Evolutionary conservation across 2,888 invertebrate species (phyloP).

Genomic region (Agrochola litura): DNA sequence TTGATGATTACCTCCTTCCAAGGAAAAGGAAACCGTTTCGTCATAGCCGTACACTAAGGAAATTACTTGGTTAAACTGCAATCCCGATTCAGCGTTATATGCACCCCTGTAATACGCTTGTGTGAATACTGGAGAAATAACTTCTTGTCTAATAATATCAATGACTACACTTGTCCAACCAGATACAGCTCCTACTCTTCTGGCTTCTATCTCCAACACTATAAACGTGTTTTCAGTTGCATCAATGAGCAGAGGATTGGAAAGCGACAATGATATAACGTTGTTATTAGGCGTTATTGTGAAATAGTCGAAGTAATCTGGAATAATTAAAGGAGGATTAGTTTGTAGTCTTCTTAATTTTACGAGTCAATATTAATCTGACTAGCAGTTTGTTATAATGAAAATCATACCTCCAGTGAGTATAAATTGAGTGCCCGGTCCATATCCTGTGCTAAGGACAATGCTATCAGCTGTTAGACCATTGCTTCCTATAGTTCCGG

Average conservation of each 20-base stretch:
- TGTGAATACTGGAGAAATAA: slow-evolving; percentile 70
- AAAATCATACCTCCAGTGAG: too few species aligned
- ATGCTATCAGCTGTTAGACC: too few species aligned
- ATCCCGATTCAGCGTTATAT: slow-evolving; percentile 67
- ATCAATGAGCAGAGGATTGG: slow-evolving; percentile 66
- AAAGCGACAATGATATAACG: slow-evolving; percentile 65
- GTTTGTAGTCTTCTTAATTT: background rate
- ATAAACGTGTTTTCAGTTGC: slow-evolving; percentile 71
- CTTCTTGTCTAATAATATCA: slow-evolving; percentile 68
- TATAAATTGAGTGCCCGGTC: too few species aligned
- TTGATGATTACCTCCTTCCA: slow-evolving; percentile 33
- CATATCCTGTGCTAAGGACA: too few species aligned
- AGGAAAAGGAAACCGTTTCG: slow-evolving; percentile 14
- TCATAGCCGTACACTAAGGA: slow-evolving; percentile 68
- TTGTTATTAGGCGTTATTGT: slow-evolving; percentile 63
- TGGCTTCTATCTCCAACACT: slow-evolving; percentile 78
- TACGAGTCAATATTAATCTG: background rate
- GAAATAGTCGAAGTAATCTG: slow-evolving; percentile 74
- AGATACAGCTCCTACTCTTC: slow-evolving; percentile 74
- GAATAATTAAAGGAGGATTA: slow-evolving; percentile 49
- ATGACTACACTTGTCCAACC: slow-evolving; percentile 73
- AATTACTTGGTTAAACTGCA: slow-evolving; percentile 71
- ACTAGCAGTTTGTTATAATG: too few species aligned
- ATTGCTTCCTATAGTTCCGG: too few species aligned
- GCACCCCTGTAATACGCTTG: slow-evolving; percentile 74